Base-by-base conservation (phyloP, 2,797 vertebrate species). In the Xenops minutus region DNA sequence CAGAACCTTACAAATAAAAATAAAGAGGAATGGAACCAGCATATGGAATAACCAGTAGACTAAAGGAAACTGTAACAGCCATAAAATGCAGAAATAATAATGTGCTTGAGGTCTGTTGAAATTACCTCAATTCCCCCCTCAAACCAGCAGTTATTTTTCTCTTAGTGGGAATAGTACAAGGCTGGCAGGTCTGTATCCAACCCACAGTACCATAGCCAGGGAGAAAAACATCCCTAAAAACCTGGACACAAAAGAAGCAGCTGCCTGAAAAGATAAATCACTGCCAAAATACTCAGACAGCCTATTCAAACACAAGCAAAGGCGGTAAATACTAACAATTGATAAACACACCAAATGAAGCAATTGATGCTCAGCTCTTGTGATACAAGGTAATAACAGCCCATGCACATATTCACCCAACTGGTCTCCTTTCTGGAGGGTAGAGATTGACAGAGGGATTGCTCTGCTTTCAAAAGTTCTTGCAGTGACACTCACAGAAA, bases 201-300 rank as follows among this genome's bases (percentile, higher is more conserved):
- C 23, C 15, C 66, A 75, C 73, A 78, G 68, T 59, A 72, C 54
- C 24, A 61, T 43, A 69, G 54, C 89, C 76, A 96, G 79, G n/a
- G 56, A 95, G 48, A 85, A 93, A 96, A 94, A 6, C n/a, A 61
- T 88, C 73, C 90, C 52, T 92, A 54, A 95, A 96, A 87, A 61
- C 32, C 67, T 76, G 73, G 89, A 49, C 72, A 95, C 80, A 93
- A 96, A 96, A 95, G 93, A 59, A 97, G 16, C 91, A 96, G 85
- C 93, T 97, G 93, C 76, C 81, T 95, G 58, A 72, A 93, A 97
- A 96, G 88, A 96, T 72, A 91, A 96, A 91, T 95, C 83, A 91
- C 75, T 90, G 93, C 92, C 94, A 96, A 91, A 86, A 75, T 81
- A 73, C 68, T 93, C 76, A 93, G 88, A 88, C 72, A 96, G 34